These are phyloP conservation scores for Cetonia aurata DNA, from an alignment of 2,888 invertebrate genomes.

Conservation along the genomic window DNA sequence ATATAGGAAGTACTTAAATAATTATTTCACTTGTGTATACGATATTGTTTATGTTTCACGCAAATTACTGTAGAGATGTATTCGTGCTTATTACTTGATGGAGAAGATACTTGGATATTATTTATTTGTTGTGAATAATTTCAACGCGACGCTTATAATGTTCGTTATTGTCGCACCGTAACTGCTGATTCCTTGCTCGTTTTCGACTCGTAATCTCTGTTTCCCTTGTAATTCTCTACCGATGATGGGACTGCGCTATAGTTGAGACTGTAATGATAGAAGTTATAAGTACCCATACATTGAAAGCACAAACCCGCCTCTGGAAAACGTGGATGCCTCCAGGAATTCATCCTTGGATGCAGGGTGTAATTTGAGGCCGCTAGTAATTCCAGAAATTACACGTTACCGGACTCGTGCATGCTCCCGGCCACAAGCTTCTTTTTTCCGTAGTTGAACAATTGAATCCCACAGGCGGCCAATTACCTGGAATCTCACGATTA, in stretches of 20 bases:
- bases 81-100: no score
- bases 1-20: slow-evolving; percentile 10
- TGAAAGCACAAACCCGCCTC: neutral
- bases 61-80: neutral
- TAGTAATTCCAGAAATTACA: slow-evolving; percentile 49
- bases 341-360: slow-evolving; percentile 35
- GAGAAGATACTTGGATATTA: no score
- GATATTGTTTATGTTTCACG: neutral
- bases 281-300: neutral
- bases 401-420: slow-evolving; percentile 48
- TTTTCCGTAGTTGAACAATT: slow-evolving; percentile 26
- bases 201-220: slow-evolving; percentile 2
- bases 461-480: slow-evolving; percentile 46
- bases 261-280: neutral
- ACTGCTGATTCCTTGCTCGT: neutral
- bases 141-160: no score
- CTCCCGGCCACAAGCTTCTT: slow-evolving; percentile 46
- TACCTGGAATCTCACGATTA: slow-evolving; percentile 20
- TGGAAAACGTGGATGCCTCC: slow-evolving; percentile 17
- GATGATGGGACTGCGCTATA: neutral
- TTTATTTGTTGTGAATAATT: no score
- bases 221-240: slow-evolving; percentile 4
- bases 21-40: neutral
- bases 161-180: no score
- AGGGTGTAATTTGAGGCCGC: slow-evolving; percentile 49